Percentiles rank a stretch among this genome's conserved stretches.
These are phyloP conservation scores for Xenopus borealis DNA, from an alignment of 2,113 vertebrate species.

Conservation along the genomic window DNA sequence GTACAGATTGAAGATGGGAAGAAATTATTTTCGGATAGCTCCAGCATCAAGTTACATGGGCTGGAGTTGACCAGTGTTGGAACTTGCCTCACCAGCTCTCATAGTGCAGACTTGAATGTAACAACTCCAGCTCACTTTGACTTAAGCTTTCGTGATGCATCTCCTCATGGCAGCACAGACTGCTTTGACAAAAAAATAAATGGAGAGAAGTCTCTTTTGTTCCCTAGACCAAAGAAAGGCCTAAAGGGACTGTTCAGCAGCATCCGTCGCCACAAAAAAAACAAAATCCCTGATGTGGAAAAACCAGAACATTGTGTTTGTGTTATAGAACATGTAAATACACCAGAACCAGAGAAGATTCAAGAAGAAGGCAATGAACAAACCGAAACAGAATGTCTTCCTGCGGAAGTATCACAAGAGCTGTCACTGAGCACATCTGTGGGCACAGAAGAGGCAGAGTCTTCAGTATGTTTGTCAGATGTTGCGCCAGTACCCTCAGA, in stretches of 20 bases:
- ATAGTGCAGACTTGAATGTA: constrained; percentile 56
- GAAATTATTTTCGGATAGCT: constrained; percentile 7
- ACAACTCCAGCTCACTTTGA: constrained; percentile 48
- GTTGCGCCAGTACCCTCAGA: rapidly evolving
- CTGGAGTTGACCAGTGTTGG: constrained; percentile 27
- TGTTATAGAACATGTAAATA: constrained; percentile 54
- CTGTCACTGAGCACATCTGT: rapidly evolving
- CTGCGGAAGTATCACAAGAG: neutral
- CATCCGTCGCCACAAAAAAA: constrained; percentile 84
- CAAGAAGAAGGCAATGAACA: constrained; percentile 44
- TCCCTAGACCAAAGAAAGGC: constrained; percentile 79
- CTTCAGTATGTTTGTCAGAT: neutral
- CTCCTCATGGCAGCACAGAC: constrained; percentile 55
- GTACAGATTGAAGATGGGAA: constrained; percentile 56
- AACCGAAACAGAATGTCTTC: constrained; percentile 52
- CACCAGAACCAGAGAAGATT: constrained; percentile 23
- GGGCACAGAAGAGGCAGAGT: neutral
- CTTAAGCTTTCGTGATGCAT: constrained; percentile 53
- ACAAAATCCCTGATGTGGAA: constrained; percentile 68
- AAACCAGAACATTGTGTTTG: constrained; percentile 59
- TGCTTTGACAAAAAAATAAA: constrained; percentile 69
- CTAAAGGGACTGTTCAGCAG: constrained; percentile 88
- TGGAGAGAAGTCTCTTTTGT: constrained; percentile 64
- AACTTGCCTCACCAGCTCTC: constrained; percentile 58
- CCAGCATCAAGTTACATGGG: neutral